These are phyloP conservation scores for Euschistus heros DNA, from an alignment of 1,140 invertebrate genomes.

Conservation along the genomic window DNA sequence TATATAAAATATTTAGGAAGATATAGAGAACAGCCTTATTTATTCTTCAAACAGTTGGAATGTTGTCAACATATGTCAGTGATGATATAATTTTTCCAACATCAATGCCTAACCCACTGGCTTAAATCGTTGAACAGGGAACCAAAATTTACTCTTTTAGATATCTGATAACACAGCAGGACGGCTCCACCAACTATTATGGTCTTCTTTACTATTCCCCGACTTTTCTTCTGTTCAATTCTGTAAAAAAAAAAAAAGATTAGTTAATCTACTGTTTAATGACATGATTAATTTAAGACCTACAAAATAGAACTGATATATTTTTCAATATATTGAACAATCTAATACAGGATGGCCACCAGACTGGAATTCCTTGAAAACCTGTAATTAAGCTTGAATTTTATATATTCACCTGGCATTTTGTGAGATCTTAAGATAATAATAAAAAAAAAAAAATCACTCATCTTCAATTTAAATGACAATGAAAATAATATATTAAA, in stretches of 20 bases:
- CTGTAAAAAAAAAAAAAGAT: not conserved
- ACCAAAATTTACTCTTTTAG: not conserved
- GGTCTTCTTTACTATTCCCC: conserved; percentile 1
- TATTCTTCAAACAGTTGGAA: conserved; percentile 3
- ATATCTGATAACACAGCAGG: not conserved
- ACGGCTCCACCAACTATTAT: not conserved
- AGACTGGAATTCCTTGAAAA: too few species aligned
- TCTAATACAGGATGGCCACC: not conserved
- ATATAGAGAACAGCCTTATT: conserved; percentile 10
- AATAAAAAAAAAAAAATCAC: too few species aligned
- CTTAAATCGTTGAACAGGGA: not conserved
- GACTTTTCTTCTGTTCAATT: not conserved
- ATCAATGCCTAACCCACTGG: not conserved
- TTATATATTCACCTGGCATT: too few species aligned
- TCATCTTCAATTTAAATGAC: too few species aligned
- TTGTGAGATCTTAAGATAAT: too few species aligned
- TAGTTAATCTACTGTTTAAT: not conserved
- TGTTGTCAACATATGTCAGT: not conserved
- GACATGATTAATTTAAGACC: not conserved
- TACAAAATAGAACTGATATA: not conserved
- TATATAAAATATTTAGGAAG: conserved; percentile 1
- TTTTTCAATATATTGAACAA: not conserved
- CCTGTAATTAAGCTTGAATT: too few species aligned
- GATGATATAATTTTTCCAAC: not conserved
- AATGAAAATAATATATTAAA: too few species aligned